Evolutionary conservation across 2,113 vertebrate species (phyloP), one percentile per base, ranked within the genome.

Genomic region (Rousettus leschenaultii): DNA sequence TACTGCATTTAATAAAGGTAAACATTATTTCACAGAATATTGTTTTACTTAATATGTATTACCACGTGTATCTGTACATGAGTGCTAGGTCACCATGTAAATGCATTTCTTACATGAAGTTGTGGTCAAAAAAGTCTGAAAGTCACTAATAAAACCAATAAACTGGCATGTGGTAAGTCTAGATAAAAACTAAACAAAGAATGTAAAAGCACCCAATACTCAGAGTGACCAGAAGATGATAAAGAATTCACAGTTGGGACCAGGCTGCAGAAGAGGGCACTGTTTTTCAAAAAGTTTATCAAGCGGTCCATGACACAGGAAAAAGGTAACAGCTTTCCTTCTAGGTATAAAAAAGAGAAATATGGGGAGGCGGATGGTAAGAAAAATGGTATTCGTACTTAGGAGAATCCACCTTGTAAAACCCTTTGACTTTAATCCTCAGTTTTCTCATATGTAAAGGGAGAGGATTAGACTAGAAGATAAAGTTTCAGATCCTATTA

Each of bases 11-110:
- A 86, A 83, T 86, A 82, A 92, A 94, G 3, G 9, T 65, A 71
- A 75, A 43, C 16, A 93, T 40, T 51, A 75, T 28, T 82, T 78
- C 30, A 77, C 15, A 74, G 28, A 82, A 57, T 55, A 33, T 40
- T 77, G 12, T 84, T 97, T 78, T n/a, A 85, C 38, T 94, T 92
- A 95, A 12, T 45, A 73, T 35, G 11, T 78, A n/a, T 70, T 71
- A 63, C 16, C 28, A 38, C 28, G 24, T 63, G 5, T 11, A n/a
- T 61, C 61, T 5, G 61, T 11, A 73, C 43, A 59, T 1, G 4
- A 71, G 2, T 82, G 55, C 61, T 85, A 26, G 53, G 35, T 30
- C 78, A 82, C 26, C 57, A 66, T 11, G 9, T 71, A 68, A 91
- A 71, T 82, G 9, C 30, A 35, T 75, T 88, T 89, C 65, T 79